A percentile compares a stretch with the other conserved stretches of the same genome.
Conservation (phyloP, 1,140 invertebrate species). For the Atta cephalotes region DNA sequence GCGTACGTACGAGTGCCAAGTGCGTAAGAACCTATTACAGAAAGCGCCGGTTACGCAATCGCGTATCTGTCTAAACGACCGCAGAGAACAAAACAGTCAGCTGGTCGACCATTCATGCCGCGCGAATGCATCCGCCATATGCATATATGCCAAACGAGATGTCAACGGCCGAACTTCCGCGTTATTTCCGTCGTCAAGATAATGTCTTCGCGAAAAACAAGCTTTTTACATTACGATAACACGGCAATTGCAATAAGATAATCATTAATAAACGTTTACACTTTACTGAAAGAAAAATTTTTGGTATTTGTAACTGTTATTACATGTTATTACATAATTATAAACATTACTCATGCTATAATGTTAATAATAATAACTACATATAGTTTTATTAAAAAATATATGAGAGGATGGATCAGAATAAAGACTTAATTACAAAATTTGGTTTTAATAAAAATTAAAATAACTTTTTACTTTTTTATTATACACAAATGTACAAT, state of each 20-base stretch:
- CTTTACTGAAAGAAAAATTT: too few species aligned
- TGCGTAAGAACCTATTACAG: constrained; percentile 16
- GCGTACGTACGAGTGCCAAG: not conserved
- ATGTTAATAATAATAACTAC: too few species aligned
- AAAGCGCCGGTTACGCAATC: constrained; percentile 18
- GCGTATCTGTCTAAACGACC: constrained; percentile 15
- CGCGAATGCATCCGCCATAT: constrained; percentile 5
- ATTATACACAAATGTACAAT: too few species aligned
- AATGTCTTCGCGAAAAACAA: not conserved
- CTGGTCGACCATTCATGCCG: constrained; percentile 49
- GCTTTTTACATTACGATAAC: not conserved
- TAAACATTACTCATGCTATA: too few species aligned
- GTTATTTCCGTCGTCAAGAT: constrained; percentile 17
- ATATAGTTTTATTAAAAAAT: too few species aligned
- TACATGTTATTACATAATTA: too few species aligned
- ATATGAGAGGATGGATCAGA: too few species aligned
- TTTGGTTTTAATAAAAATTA: too few species aligned
- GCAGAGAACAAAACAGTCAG: constrained; percentile 46
- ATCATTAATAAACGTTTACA: not conserved
- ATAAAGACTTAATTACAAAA: too few species aligned
- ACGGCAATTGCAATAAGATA: not conserved
- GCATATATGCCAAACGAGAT: not conserved
- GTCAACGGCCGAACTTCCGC: not conserved
- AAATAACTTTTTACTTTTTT: too few species aligned
- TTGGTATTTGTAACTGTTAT: too few species aligned